Conservation (phyloP, 2,113 vertebrate genomes). For the Myocastor coypus region DNA sequence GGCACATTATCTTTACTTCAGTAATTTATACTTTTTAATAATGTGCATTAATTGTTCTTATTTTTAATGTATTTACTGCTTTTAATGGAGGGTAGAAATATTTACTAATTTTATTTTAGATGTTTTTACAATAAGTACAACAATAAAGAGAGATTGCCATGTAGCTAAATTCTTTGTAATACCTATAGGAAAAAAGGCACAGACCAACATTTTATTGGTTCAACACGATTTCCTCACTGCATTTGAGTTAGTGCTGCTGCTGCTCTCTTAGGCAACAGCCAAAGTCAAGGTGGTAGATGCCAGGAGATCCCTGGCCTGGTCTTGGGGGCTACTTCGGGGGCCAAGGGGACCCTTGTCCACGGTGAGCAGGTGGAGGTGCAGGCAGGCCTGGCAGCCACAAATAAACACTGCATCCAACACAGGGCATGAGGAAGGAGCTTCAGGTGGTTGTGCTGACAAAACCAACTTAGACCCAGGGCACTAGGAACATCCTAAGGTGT, state of each 20-base stretch:
- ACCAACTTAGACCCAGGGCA: not conserved
- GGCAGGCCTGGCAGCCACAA: not conserved
- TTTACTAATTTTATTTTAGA: slow-evolving; percentile 31
- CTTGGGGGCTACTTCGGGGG: not conserved
- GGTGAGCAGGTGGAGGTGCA: rapidly evolving
- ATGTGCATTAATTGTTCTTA: slow-evolving; percentile 25
- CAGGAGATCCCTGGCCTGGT: not conserved
- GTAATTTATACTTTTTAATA: slow-evolving; percentile 33
- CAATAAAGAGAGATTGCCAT: not conserved
- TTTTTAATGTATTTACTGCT: not conserved
- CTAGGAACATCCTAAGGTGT: not conserved
- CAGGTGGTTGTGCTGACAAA: not conserved
- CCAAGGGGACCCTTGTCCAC: not conserved
- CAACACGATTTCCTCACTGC: not conserved
- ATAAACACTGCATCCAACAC: not conserved
- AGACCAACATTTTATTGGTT: not conserved
- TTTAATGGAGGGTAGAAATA: slow-evolving; percentile 39
- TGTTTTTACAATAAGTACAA: slow-evolving; percentile 33
- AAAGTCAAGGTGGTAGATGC: not conserved
- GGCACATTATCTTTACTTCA: not conserved
- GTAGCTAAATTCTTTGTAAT: not conserved
- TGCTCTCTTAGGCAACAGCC: not conserved
- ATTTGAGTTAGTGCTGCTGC: not conserved
- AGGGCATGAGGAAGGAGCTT: not conserved
- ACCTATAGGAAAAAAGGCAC: not conserved